Evolutionary conservation across 2,888 invertebrate species (phyloP).

Genomic region (Heliconius charithonia): DNA sequence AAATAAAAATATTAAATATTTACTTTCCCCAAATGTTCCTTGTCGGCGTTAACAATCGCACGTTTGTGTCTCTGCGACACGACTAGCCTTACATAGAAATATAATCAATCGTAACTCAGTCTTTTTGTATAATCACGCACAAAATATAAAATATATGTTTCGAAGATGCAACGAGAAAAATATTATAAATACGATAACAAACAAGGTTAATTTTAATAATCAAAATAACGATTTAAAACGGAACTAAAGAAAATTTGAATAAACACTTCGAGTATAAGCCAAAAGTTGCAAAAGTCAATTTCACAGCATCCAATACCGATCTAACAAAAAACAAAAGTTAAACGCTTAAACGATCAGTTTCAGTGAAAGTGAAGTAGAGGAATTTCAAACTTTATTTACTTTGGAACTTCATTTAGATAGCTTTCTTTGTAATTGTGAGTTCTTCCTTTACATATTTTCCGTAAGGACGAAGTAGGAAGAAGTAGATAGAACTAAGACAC

Average conservation of each 20-base stretch:
- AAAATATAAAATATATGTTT: no score
- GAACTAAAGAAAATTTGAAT: no score
- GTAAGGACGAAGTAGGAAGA: neutral
- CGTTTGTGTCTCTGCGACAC: no score
- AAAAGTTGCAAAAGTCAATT: slow-evolving; percentile 7
- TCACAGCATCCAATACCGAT: slow-evolving; percentile 12
- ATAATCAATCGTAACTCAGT: no score
- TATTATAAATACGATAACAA: no score
- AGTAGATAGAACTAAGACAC: neutral
- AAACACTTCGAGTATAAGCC: neutral
- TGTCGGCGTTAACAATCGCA: no score
- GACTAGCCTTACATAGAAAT: no score
- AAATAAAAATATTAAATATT: no score
- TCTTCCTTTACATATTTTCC: neutral
- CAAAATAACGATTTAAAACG: neutral
- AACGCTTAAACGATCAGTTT: slow-evolving; percentile 10
- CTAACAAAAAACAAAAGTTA: neutral
- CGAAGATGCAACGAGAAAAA: no score
- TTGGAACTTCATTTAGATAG: slow-evolving; percentile 2
- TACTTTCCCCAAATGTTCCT: no score
- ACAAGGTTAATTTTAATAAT: neutral
- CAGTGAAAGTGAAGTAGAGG: neutral
- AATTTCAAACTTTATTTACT: slow-evolving; percentile 8
- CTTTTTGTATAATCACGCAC: no score
- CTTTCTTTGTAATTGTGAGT: neutral